These are phyloP conservation scores for Polypedilum vanderplanki DNA, from an alignment of 1,140 invertebrate species.

Conservation along the genomic window DNA sequence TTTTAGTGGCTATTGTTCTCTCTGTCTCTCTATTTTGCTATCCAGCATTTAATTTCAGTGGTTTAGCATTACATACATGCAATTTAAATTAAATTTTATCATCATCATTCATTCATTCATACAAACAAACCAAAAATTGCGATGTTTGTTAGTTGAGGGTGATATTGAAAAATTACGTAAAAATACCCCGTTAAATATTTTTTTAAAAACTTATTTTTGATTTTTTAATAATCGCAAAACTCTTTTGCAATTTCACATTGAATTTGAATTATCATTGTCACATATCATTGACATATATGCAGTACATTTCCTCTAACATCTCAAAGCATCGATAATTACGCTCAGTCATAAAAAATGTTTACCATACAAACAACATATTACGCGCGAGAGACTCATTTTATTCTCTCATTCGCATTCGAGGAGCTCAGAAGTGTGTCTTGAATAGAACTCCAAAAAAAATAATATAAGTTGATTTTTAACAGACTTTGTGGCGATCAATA, in stretches of 20 bases:
- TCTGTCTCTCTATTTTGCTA: neutral
- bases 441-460: neutral
- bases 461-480: neutral
- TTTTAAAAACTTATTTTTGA: no score
- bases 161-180: no score
- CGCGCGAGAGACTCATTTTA: no score
- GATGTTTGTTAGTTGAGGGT: no score
- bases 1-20: neutral
- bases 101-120: neutral
- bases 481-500: neutral
- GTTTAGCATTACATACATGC: slow-evolving; percentile 13
- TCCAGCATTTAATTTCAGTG: neutral
- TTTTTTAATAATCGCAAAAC: no score
- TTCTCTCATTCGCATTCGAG: neutral
- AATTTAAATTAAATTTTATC: slow-evolving; percentile 15
- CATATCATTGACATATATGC: neutral
- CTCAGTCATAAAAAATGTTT: neutral
- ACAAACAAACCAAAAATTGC: no score
- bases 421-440: neutral
- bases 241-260: no score
- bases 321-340: slow-evolving; percentile 12
- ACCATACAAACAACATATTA: neutral
- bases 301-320: slow-evolving; percentile 11
- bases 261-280: no score
- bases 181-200: no score